These are phyloP conservation scores for Bactericera cockerelli DNA, from an alignment of 1,140 invertebrate species.

Conservation along the genomic window DNA sequence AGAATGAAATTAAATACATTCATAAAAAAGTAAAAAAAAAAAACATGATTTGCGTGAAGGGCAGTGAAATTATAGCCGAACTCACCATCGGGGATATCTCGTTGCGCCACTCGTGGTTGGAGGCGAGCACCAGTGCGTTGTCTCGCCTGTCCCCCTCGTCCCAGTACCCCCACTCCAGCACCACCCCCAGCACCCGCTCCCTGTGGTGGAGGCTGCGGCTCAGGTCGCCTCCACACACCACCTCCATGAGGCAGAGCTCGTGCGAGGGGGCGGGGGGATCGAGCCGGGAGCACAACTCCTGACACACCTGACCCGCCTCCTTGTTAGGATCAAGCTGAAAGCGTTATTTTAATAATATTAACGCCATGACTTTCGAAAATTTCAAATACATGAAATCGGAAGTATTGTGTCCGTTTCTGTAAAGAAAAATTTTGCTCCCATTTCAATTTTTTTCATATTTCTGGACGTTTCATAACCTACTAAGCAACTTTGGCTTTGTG, in stretches of 20 bases:
- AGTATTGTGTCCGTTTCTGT: too few species aligned
- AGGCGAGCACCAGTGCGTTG: conserved; percentile 55
- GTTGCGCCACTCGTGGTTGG: conserved; percentile 33
- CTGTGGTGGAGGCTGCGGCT: conserved; percentile 59
- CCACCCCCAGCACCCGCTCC: conserved; percentile 52
- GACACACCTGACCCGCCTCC: conserved; percentile 54
- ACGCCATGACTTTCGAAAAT: too few species aligned
- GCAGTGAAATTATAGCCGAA: too few species aligned
- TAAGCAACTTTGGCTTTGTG: too few species aligned
- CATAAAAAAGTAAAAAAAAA: too few species aligned
- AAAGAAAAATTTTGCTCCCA: too few species aligned
- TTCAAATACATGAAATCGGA: too few species aligned
- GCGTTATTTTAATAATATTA: too few species aligned
- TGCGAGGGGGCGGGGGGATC: conserved; percentile 36
- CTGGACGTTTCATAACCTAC: too few species aligned
- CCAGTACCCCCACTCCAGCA: conserved; percentile 69
- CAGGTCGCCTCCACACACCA: conserved; percentile 50
- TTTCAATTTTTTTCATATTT: too few species aligned
- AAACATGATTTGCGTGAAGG: too few species aligned
- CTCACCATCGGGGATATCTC: conserved; percentile 35
- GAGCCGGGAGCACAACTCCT: conserved; percentile 45
- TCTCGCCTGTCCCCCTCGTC: conserved; percentile 61
- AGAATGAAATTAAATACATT: too few species aligned
- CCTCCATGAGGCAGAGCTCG: conserved; percentile 54
- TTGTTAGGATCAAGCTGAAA: conserved; percentile 56